Evolutionary conservation across 2,797 vertebrate species (phyloP).

Genomic region (Sebastes melanostomus): DNA sequence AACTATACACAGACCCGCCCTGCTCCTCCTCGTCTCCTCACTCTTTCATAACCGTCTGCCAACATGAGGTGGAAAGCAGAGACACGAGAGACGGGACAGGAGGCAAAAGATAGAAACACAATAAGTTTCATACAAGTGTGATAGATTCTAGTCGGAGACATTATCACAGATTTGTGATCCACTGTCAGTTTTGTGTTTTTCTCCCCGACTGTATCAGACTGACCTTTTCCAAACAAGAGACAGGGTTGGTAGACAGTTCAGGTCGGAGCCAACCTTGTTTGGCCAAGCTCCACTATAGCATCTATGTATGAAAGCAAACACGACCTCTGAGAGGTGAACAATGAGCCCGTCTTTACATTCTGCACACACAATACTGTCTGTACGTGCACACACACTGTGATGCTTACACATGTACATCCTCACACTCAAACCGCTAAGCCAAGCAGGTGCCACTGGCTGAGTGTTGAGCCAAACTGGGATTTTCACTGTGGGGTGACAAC

Average conservation of each 20-base stretch:
- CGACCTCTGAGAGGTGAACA: slow-evolving; percentile 46
- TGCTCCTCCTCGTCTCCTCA: slow-evolving; percentile 54
- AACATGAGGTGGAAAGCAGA: slow-evolving; percentile 31
- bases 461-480: slow-evolving; percentile 53
- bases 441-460: slow-evolving; percentile 46
- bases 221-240: slow-evolving; percentile 9
- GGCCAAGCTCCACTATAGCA: slow-evolving; percentile 61
- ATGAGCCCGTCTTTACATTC: slow-evolving; percentile 48
- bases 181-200: slow-evolving; percentile 18
- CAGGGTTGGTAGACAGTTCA: slow-evolving; percentile 50
- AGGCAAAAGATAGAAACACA: neutral
- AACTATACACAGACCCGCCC: slow-evolving; percentile 65
- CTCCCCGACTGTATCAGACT: slow-evolving; percentile 16
- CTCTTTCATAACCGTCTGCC: slow-evolving; percentile 48
- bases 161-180: slow-evolving; percentile 29
- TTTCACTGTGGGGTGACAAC: slow-evolving; percentile 67
- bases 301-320: slow-evolving; percentile 73
- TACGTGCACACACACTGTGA: neutral
- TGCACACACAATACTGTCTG: slow-evolving; percentile 29
- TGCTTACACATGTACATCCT: slow-evolving; percentile 14
- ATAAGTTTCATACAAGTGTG: slow-evolving; percentile 25
- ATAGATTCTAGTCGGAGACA: slow-evolving; percentile 28
- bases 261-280: slow-evolving; percentile 57
- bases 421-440: slow-evolving; percentile 9
- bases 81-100: neutral